Base-by-base conservation (phyloP, 2,113 vertebrate genomes). In the Dendropsophus ebraccatus region DNA sequence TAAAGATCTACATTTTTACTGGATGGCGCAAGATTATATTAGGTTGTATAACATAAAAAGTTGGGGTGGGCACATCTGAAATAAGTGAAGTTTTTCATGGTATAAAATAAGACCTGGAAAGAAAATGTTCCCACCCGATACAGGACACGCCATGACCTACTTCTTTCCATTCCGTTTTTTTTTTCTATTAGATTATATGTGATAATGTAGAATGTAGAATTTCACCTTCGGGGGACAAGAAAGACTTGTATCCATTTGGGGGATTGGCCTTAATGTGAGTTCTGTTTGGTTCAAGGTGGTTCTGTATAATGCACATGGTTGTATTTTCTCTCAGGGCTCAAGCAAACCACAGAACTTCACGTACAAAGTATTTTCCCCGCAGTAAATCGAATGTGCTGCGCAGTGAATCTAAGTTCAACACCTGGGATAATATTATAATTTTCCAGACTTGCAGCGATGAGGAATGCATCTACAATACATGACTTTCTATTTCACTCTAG, bases 281-380 rank as follows among this genome's bases (percentile, higher is more conserved):
- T 37, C 30, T 19, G 4, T 37, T 21, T 19, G 65, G 62, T 67
- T 67, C 14, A 14, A 14, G 65, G 16, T 69, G 17, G 32, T 69
- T 35, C 32, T 35, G 4, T 37, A 32, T 32, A 14, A 17, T 32
- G 62, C 10, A 67, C 10, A 1, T 69, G 35, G 17, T 32, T 69
- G 30, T 69, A 69, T 69, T 69, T 67, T 10, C 65, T 21, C 65
- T 69, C 19, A 69, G 30, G 65, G 65, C 32, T 69, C 16, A 69
- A 69, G 37, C 65, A 69, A 69, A 69, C 65, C 65, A 10, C 32
- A 9, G 30, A 37, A 69, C 65, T 21, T 69, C 1, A 69, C 19
- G 32, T 69, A 69, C 35, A 21, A 32, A 69, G 32, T 69, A 69
- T 69, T 69, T 69, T 25, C 30, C 65, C 65, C 37, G 65, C 65